Base-by-base conservation (phyloP, 2,797 vertebrate genomes). In the Ara ararauna region DNA sequence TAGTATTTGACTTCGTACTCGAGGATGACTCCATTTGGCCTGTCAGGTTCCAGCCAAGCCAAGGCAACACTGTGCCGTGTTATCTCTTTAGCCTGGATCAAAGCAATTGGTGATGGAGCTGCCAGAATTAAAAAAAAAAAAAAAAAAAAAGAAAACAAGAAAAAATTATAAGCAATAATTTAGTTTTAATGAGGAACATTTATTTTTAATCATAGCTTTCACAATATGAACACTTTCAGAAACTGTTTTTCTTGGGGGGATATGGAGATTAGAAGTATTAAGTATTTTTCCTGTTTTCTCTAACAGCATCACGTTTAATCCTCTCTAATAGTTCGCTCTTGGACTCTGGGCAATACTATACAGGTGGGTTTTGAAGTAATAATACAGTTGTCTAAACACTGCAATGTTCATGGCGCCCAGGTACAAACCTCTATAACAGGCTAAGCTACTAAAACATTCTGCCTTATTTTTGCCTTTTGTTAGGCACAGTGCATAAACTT, bases 1-100 rank as follows among this genome's bases (percentile, higher is more conserved):
- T 99, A 99, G 96, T 99, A 99, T 94, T 99, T 99, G 98, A 99
- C 99, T 97, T 99, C 99, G 20, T 99, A 99, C 93, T 99, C 99
- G 96, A 99, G 97, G 95, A 99, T 99, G 88, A 99, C 99, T 40
- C 99, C 99, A 11, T 99, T 99, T 97, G 99, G 98, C 47, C 99
- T 98, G 54, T 99, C 99, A 6, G 99, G 99, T 42, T 99, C 99
- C 95, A 99, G 98, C 99, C 99, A 99, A 58, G 98, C 98, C 97
- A 99, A 97, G 12, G 99, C 98, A 95, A 99, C 99, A 5, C 99
- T 99, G 97, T 99, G 99, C 85, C 99, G 98, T 18, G 99, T 99
- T 95, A 99, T 99, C 95, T 99, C 99, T 96, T 99, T 99, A 22
- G 98, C 99, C 94, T 99, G 99, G 97, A 99, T 99, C 95, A 99